Conservation (phyloP, 37 sponge, comb jelly and placozoan species). For the Cliona cf. orientalis region DNA sequence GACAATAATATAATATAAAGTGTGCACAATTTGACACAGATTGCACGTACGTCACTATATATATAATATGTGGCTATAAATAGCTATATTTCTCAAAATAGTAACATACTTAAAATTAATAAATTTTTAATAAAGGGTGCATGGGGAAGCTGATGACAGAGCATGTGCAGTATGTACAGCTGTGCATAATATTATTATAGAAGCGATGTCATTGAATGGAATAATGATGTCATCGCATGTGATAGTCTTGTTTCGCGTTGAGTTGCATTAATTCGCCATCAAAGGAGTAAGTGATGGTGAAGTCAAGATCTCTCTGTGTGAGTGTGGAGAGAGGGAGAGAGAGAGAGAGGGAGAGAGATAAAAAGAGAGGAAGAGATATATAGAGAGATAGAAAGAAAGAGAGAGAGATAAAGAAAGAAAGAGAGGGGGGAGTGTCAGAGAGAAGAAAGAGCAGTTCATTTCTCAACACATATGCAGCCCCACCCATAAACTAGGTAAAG, state of each 20-base stretch:
- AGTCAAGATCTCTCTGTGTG: conserved; percentile 88
- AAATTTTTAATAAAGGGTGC: too few species aligned
- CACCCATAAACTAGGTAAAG: background rate
- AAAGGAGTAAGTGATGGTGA: conserved; percentile 82
- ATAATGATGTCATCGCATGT: conserved; percentile 84
- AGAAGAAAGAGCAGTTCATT: background rate
- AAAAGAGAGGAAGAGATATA: background rate
- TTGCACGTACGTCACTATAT: too few species aligned
- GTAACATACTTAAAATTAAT: too few species aligned
- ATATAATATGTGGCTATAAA: too few species aligned
- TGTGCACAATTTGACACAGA: too few species aligned
- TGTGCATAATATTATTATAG: too few species aligned
- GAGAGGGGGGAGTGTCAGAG: background rate
- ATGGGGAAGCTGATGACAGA: too few species aligned
- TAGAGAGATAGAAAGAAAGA: background rate
- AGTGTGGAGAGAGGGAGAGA: background rate
- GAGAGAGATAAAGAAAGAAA: background rate
- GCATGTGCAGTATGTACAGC: too few species aligned
- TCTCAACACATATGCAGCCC: background rate
- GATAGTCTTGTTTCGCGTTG: conserved; percentile 69
- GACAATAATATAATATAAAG: too few species aligned
- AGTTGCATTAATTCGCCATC: conserved; percentile 84
- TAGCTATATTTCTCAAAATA: too few species aligned
- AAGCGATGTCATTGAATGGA: too few species aligned
- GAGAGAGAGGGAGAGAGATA: background rate